These are phyloP conservation scores for Liopterus haemorrhoidalis DNA, from an alignment of 2,888 invertebrate species.

Conservation along the genomic window DNA sequence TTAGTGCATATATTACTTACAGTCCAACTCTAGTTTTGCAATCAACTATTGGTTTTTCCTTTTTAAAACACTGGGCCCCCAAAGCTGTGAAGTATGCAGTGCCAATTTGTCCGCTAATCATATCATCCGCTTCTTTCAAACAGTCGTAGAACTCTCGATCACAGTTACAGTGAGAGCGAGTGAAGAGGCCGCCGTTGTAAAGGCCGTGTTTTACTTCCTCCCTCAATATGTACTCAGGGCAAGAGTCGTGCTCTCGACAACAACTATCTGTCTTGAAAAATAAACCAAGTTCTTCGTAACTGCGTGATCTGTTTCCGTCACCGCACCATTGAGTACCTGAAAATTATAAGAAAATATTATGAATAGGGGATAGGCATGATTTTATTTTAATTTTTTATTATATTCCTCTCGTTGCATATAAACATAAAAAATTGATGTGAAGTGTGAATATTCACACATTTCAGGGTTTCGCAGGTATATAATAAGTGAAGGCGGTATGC, in stretches of 20 bases:
- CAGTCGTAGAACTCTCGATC: slow-evolving; percentile 63
- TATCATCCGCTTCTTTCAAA: slow-evolving; percentile 52
- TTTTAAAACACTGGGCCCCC: slow-evolving; percentile 65
- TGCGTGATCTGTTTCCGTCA: slow-evolving; percentile 56
- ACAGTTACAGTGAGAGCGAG: slow-evolving; percentile 66
- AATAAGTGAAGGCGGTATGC: too few species aligned
- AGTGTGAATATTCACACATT: too few species aligned
- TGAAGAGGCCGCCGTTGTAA: slow-evolving; percentile 60
- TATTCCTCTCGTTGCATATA: too few species aligned
- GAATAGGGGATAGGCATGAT: too few species aligned
- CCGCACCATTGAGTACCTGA: slow-evolving; percentile 73
- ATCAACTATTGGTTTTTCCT: slow-evolving; percentile 51
- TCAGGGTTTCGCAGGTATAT: too few species aligned
- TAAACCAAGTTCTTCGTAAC: slow-evolving; percentile 55
- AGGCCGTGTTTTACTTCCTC: slow-evolving; percentile 55
- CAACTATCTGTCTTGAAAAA: slow-evolving; percentile 62
- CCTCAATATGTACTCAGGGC: slow-evolving; percentile 54
- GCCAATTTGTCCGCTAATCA: slow-evolving; percentile 57
- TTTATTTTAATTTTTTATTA: slow-evolving; percentile 1
- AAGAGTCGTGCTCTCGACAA: slow-evolving; percentile 65
- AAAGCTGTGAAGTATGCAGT: slow-evolving; percentile 68
- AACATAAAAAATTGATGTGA: too few species aligned
- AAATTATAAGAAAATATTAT: too few species aligned
- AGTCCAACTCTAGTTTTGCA: slow-evolving; percentile 45
- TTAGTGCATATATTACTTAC: slow-evolving; percentile 36